These are phyloP conservation scores for Halyomorpha halys DNA, from an alignment of 1,140 invertebrate genomes.

Conservation along the genomic window DNA sequence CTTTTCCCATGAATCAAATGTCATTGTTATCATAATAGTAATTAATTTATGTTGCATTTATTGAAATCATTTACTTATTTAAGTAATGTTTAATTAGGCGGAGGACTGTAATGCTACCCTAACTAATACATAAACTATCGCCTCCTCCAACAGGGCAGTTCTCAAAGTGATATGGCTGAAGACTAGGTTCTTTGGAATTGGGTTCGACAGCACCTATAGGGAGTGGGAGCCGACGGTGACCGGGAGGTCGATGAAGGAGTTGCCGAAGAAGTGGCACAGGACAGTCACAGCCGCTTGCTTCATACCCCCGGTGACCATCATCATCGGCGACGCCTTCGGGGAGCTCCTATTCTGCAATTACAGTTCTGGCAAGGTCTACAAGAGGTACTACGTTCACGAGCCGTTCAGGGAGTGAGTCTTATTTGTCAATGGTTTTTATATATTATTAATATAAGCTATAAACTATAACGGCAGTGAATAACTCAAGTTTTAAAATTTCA, in stretches of 20 bases:
- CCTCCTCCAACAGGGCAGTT: constrained; percentile 31
- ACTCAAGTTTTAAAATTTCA: too few relatives aligned
- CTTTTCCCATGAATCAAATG: too few relatives aligned
- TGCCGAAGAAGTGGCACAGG: constrained; percentile 60
- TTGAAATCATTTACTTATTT: too few relatives aligned
- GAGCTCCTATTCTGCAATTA: constrained; percentile 67
- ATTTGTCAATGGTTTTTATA: too few relatives aligned
- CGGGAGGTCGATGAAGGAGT: constrained; percentile 41
- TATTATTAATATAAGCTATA: too few relatives aligned
- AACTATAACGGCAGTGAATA: too few relatives aligned
- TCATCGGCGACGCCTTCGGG: constrained; percentile 60
- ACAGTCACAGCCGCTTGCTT: constrained; percentile 54
- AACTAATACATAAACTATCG: too few relatives aligned
- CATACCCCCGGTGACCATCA: constrained; percentile 46
- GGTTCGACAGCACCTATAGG: constrained; percentile 56
- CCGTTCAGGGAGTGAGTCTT: constrained; percentile 15
- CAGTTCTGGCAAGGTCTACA: constrained; percentile 56
- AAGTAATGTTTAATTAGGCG: too few relatives aligned
- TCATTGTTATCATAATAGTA: too few relatives aligned
- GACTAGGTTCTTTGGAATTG: constrained; percentile 47
- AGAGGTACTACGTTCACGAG: constrained; percentile 31
- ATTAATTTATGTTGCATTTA: too few relatives aligned
- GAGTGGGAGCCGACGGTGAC: constrained; percentile 45
- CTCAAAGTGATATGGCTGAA: constrained; percentile 43
- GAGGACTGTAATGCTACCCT: too few relatives aligned